These are phyloP conservation scores for Eurystomus glaucurus DNA, from an alignment of 2,797 vertebrate genomes.

Conservation along the genomic window DNA sequence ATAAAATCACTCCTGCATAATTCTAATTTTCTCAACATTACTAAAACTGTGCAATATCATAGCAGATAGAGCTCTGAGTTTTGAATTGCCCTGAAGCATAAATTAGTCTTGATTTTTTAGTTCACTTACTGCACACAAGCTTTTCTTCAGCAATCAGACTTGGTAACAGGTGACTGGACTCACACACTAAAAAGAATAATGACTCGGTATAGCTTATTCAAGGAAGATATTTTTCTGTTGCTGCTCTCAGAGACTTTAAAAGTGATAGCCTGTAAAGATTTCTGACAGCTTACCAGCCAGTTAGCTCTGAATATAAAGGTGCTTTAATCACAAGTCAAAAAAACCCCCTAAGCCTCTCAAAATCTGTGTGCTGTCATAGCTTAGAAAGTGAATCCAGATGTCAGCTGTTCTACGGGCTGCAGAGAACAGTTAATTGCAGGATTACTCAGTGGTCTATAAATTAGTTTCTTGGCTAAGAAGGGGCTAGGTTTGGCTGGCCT, in stretches of 20 bases:
- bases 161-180: background rate
- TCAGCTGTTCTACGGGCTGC: background rate
- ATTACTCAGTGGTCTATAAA: background rate
- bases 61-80: background rate
- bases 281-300: background rate
- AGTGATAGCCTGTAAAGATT: background rate
- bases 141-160: background rate
- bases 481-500: background rate
- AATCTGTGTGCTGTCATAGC: background rate
- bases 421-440: background rate
- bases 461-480: background rate
- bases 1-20: background rate
- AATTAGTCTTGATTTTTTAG: background rate
- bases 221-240: background rate
- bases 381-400: background rate
- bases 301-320: background rate
- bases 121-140: background rate
- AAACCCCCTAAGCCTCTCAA: background rate
- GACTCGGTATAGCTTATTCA: background rate
- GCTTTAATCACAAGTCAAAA: background rate
- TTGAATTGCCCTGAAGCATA: background rate
- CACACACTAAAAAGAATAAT: background rate
- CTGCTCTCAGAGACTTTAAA: background rate
- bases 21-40: background rate
- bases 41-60: background rate